Base-by-base conservation (phyloP, 1,140 invertebrate species). In the Neotoxoptera formosana region DNA sequence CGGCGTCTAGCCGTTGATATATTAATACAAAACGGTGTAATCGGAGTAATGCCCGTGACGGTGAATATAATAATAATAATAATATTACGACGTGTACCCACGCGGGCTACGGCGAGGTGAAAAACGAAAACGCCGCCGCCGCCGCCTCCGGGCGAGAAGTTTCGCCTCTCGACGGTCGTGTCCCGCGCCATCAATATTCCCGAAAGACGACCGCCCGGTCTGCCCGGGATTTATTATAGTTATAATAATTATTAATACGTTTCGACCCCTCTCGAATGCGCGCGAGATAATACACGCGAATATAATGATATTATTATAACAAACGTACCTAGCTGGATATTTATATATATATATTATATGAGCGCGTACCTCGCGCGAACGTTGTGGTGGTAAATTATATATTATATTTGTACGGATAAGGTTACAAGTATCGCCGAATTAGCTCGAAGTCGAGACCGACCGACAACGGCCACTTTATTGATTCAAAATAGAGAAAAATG, bases 171-270 rank as follows among this genome's bases (percentile, higher is more conserved):
- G n/a, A n/a, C n/a, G n/a, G n/a, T n/a, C n/a, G n/a, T n/a, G 9
- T 67, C 25, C 41, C 0, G 23, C 9, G 3, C 41, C 21, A 21
- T 83, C 30, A 41, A 41, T 86, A 86, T 86, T 45, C 84, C 23
- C 84, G 25, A 41, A 30, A 47, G 84, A 47, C 45, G 41, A 30
- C 41, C 41, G 83, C 25, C 11, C 45, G 84, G 41, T 1, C 30
- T 11, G 60, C 60, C 17, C n/a, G 14, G 84, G 84, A 86, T 47
- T 86, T 47, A n/a, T 86, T 47, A n/a, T 20, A 30, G 45, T 41
- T 41, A 41, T 86, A 86, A 86, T 47, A 86, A 86, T 47, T 30
- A 86, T 47, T 45, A 86, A 86, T 86, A 86, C 83, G 21, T 14
- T 45, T 45, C 9, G 25, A 45, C 41, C 84, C 45, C 11, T 47